A percentile compares a stretch with the other conserved stretches of the same genome.
These are phyloP conservation scores for Elaphurus davidianus DNA, from an alignment of 2,113 vertebrate genomes.

Conservation along the genomic window DNA sequence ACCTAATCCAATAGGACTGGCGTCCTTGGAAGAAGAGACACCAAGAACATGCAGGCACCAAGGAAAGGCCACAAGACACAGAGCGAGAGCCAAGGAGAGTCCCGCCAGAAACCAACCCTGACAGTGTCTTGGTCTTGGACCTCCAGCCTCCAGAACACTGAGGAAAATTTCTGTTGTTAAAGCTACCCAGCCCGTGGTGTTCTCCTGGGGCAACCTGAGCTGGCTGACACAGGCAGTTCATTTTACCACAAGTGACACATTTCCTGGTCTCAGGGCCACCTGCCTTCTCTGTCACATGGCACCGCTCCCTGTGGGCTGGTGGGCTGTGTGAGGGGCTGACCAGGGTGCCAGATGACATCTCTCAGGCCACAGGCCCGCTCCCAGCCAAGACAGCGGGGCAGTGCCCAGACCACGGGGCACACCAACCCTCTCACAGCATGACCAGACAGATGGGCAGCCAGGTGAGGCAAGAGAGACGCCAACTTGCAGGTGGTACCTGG, in stretches of 20 bases:
- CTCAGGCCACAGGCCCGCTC: background rate
- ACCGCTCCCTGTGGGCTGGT: background rate
- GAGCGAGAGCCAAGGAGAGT: background rate
- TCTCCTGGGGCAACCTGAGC: background rate
- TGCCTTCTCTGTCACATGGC: background rate
- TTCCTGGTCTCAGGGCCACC: background rate
- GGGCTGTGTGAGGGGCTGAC: background rate
- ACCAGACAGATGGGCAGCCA: background rate
- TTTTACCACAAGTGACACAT: background rate
- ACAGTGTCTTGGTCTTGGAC: background rate
- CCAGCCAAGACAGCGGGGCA: accelerated
- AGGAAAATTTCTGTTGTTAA: background rate
- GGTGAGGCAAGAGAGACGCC: background rate
- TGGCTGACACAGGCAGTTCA: background rate
- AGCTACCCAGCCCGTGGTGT: background rate
- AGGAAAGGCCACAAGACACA: background rate
- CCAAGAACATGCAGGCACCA: accelerated
- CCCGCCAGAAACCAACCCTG: background rate
- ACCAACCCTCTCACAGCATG: background rate
- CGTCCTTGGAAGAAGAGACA: background rate
- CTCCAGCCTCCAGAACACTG: background rate
- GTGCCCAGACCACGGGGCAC: background rate
- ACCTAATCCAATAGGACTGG: background rate
- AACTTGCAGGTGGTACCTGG: background rate
- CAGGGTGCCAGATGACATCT: background rate